Evolutionary conservation across 2,888 invertebrate species (phyloP).

Genomic region (Andrena minutula): DNA sequence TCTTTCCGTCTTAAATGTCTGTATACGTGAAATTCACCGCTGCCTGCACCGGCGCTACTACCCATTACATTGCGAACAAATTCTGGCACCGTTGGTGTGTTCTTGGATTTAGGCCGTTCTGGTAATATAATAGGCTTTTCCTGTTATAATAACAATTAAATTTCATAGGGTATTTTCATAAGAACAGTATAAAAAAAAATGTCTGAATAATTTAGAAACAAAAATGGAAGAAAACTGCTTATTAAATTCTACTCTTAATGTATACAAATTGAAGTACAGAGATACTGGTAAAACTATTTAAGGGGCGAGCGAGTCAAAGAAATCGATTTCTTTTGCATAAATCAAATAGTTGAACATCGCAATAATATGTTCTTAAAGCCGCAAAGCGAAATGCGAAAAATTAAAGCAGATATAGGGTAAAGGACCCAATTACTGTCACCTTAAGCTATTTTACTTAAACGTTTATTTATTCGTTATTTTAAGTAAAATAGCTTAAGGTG

Average conservation of each 20-base stretch:
- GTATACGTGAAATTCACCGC: conserved; percentile 99
- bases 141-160: conserved; percentile 85
- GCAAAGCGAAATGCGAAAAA: too few species aligned
- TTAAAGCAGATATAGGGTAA: too few species aligned
- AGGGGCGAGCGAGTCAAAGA: too few species aligned
- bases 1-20: conserved; percentile 97
- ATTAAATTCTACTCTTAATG: background rate
- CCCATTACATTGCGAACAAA: conserved; percentile 99
- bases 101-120: conserved; percentile 91
- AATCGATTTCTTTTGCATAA: too few species aligned
- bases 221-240: background rate
- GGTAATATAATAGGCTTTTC: conserved; percentile 96
- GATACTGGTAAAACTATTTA: conserved; percentile 8
- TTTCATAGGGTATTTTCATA: background rate
- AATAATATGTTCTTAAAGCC: too few species aligned
- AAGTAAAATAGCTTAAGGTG: too few species aligned
- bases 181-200: background rate
- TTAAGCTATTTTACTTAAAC: too few species aligned
- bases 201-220: background rate
- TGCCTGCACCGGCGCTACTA: conserved; percentile 99
- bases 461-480: too few species aligned
- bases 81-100: conserved; percentile 93
- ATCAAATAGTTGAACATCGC: too few species aligned
- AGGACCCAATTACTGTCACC: too few species aligned
- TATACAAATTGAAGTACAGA: background rate